Conservation (phyloP, 2,113 vertebrate genomes). For the Cephalophus harveyi region DNA sequence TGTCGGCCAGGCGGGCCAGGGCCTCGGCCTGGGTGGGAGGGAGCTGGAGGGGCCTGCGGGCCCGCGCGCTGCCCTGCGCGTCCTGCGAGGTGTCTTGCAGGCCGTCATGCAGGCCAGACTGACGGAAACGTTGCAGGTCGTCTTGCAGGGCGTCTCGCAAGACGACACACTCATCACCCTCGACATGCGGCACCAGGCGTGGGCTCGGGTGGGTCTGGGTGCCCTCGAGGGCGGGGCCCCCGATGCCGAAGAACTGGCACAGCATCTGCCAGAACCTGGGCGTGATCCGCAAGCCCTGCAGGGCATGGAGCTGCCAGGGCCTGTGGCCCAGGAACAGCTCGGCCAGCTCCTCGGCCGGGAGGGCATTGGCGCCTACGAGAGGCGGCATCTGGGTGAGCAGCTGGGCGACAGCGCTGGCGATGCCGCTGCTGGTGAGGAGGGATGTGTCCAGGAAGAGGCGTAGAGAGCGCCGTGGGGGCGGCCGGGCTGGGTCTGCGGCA, state of each 20-base stretch:
- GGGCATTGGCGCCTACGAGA: neutral
- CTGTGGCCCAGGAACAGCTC: neutral
- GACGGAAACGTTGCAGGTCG: constrained; percentile 74
- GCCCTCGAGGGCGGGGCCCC: accelerated
- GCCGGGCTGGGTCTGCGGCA: accelerated
- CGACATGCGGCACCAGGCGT: constrained; percentile 43
- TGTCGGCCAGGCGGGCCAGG: neutral
- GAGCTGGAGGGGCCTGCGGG: neutral
- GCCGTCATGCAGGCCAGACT: constrained; percentile 75
- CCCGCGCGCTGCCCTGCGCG: constrained; percentile 50
- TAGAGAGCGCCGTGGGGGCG: accelerated
- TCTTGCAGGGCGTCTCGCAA: constrained; percentile 75
- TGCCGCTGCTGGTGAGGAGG: accelerated
- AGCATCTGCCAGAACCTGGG: constrained; percentile 45
- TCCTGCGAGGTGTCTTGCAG: constrained; percentile 76
- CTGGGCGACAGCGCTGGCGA: neutral
- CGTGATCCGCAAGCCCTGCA: neutral
- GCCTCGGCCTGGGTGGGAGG: neutral
- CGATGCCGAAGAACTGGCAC: neutral
- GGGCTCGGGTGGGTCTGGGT: accelerated
- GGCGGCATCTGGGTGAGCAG: constrained; percentile 33
- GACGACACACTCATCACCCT: constrained; percentile 50
- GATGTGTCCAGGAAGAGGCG: neutral
- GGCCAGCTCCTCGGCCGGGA: neutral
- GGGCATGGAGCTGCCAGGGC: neutral